Evolutionary conservation across 1,140 invertebrate species (phyloP).

Genomic region (Euura saliciscinereae): DNA sequence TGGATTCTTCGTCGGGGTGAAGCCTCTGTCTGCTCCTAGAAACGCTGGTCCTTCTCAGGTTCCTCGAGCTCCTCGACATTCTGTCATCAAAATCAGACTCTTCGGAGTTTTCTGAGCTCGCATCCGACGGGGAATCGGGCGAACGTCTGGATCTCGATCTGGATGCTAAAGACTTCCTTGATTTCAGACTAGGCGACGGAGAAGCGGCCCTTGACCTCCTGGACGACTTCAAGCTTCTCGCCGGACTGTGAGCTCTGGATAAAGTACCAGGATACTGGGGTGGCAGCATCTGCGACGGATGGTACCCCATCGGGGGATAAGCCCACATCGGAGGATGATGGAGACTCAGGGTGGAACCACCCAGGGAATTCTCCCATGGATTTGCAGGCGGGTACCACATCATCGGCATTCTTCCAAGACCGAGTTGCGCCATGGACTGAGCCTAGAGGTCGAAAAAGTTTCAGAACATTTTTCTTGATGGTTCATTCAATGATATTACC

Average conservation of each 20-base stretch:
- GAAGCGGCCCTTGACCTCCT: slow-evolving; percentile 67
- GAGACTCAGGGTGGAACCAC: slow-evolving; percentile 53
- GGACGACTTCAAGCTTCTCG: slow-evolving; percentile 55
- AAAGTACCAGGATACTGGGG: slow-evolving; percentile 53
- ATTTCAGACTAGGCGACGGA: slow-evolving; percentile 72
- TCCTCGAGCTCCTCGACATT: slow-evolving; percentile 56
- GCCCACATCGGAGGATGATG: slow-evolving; percentile 52
- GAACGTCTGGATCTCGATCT: slow-evolving; percentile 48
- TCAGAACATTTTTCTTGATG: not conserved
- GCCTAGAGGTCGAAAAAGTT: slow-evolving; percentile 57
- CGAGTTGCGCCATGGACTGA: slow-evolving; percentile 73
- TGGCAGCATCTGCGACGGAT: slow-evolving; percentile 58
- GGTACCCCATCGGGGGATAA: slow-evolving; percentile 50
- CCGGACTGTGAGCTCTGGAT: slow-evolving; percentile 52
- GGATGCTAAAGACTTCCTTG: slow-evolving; percentile 65
- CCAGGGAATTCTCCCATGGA: slow-evolving; percentile 48
- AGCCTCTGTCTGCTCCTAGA: slow-evolving; percentile 37
- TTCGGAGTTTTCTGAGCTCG: slow-evolving; percentile 60
- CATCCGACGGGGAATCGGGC: slow-evolving; percentile 55
- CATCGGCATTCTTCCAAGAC: slow-evolving; percentile 51
- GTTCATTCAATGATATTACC: slow-evolving; percentile 30
- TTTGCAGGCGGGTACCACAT: slow-evolving; percentile 58
- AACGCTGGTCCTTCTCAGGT: slow-evolving; percentile 38
- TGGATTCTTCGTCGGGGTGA: slow-evolving; percentile 47
- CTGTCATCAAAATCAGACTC: slow-evolving; percentile 64